Base-by-base conservation (phyloP, 2,113 vertebrate genomes). In the Vanacampus margaritifer region DNA sequence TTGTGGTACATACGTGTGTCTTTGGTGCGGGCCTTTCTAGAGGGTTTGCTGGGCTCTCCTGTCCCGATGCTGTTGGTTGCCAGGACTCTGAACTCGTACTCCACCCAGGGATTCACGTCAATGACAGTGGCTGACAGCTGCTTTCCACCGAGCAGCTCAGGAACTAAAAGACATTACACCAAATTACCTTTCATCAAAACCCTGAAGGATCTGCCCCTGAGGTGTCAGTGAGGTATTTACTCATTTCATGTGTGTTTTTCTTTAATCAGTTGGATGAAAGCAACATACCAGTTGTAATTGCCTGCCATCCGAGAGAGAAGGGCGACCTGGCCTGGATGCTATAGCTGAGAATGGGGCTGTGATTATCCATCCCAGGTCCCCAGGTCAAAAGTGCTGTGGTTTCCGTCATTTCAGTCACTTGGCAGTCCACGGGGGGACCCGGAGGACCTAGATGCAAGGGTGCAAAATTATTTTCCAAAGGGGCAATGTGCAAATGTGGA, bases 291-390 rank as follows among this genome's bases (percentile, higher is more conserved):
- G 96, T 97, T 82, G 90, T 95, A 23, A 96, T 93, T 0, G 92
- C 95, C 76, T 98, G 96, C 96, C 96, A 98, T 68, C 96, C 96
- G 43, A 98, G 93, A 69, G 94, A 98, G 85, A 98, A 98, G 0
- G 95, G 94, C 48, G 95, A 97, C 43, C 96, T 91, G 54, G 94
- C 94, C 89, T 98, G 96, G 68, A 98, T 87, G 74, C 93, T 94
- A 87, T 95, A 96, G 84, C 93, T 90, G n/a, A 93, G 90, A 73
- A 98, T 84, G 3, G 96, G 95, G 74, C 96, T 98, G 90, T 97
- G 94, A 86, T 97, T 95, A 87, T 98, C 96, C 43, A 87, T 87
- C 0, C 95, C 96, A 0, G 92, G 93, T 60, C 92, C 93, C 96
- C 96, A 98, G 64, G 95, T 97, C 23, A 98, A 85, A 19, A 94